Evolutionary conservation across 2,113 vertebrate species (phyloP).

Genomic region (Ceyx margarethae): DNA sequence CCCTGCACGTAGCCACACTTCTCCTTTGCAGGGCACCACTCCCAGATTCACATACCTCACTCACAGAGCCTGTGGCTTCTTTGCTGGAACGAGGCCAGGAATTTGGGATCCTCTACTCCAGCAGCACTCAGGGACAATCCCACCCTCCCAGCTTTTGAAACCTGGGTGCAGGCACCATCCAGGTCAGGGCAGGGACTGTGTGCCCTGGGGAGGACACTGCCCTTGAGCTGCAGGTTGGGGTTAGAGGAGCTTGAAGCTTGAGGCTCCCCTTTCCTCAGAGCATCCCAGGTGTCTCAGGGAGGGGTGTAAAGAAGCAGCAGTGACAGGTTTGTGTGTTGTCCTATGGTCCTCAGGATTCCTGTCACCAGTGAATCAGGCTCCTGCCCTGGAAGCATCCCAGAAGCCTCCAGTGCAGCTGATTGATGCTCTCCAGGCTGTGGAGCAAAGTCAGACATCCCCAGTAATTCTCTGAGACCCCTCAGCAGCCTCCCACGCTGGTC

Average conservation of each 20-base stretch:
- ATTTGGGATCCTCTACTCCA: background rate
- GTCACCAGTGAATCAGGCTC: accelerated
- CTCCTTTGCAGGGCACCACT: background rate
- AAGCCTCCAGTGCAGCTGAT: accelerated
- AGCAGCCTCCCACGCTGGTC: accelerated
- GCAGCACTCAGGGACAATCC: background rate
- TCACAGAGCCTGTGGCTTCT: background rate
- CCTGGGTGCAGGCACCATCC: accelerated
- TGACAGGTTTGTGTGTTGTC: background rate
- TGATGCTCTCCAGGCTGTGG: background rate
- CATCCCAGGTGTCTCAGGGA: accelerated
- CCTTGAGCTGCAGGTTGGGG: accelerated
- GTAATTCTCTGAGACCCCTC: background rate
- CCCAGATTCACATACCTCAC: background rate
- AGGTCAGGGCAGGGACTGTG: background rate
- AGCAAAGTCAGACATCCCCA: background rate
- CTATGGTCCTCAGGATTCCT: background rate
- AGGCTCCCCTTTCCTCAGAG: background rate
- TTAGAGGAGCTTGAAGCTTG: background rate
- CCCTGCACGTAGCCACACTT: background rate
- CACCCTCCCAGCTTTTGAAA: background rate
- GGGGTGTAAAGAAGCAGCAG: background rate
- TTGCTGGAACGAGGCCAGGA: background rate
- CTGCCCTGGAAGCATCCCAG: background rate
- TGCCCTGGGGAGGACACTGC: background rate